Evolutionary conservation across 2,113 vertebrate genomes (phyloP).

Genomic region (Callocephalon fimbriatum): DNA sequence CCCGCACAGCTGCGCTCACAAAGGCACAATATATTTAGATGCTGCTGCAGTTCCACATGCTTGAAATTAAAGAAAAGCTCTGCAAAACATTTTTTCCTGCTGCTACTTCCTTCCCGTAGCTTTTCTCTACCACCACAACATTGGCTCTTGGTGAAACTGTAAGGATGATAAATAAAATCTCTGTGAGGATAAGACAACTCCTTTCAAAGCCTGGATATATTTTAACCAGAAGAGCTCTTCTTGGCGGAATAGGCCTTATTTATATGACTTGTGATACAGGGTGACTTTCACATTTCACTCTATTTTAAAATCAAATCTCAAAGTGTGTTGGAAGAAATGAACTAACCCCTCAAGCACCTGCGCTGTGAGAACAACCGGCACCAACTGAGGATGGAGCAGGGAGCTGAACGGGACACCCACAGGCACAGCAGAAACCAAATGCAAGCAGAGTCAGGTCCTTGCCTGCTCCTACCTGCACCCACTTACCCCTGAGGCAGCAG

Average conservation of each 20-base stretch:
- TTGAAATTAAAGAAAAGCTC: not conserved
- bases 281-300: not conserved
- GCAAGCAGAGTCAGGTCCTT: not conserved
- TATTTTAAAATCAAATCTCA: not conserved
- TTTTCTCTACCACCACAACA: not conserved
- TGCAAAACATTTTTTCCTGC: not conserved
- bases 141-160: not conserved
- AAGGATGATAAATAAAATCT: not conserved
- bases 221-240: conserved; percentile 28
- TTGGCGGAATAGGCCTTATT: not conserved
- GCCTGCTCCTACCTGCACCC: not conserved
- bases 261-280: not conserved
- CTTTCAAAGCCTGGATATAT: not conserved
- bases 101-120: not conserved
- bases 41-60: not conserved
- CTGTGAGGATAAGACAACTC: not conserved
- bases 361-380: not conserved
- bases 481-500: accelerated
- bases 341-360: not conserved
- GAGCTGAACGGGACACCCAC: not conserved
- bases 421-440: no score
- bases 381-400: not conserved
- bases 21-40: conserved; percentile 13
- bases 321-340: accelerated
- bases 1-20: not conserved